Base-by-base conservation (phyloP, 2,113 vertebrate genomes). In the Mesembrinibis cayennensis region DNA sequence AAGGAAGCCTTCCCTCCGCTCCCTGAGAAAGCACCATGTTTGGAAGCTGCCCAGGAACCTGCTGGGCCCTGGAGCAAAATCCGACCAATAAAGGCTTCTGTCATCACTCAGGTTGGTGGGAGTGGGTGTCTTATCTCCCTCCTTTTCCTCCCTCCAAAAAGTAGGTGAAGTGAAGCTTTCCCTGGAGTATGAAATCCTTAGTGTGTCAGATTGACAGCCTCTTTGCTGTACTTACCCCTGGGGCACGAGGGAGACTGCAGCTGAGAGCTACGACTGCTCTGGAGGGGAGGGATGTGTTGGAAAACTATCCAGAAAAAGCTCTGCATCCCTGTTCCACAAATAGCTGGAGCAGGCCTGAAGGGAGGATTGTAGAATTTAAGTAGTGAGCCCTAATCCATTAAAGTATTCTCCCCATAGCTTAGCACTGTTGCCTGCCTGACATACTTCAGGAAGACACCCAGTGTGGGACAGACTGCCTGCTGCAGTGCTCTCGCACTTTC, bases 1-100 rank as follows among this genome's bases (percentile, higher is more conserved):
- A 99, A 99, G 98, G 99, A 99, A 96, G 99, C 99, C 97, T 99
- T 99, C 97, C 99, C 99, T 87, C 99, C 99, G 79, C 99, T 99
- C 96, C 99, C 99, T 16, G 99, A 99, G 98, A 99, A 99, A 98
- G 98, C 98, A 25, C 98, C 98, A 65, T 98, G 99, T 96, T 96
- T 99, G 96, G 99, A 99, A 96, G 98, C 98, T 56, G 93, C 98
- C 93, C 98, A 99, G 97, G 99, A 99, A 92, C 98, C 98, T 32
- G 77, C 98, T 79, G 99, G 99, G 70, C 99, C 99, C 97, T 99
- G 99, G 99, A 98, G 98, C 62, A 99, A 99, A 98, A 99, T 99
- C 92, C 99, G 99, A 93, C 99, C 99, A 45, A 99, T 99, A 81
- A 99, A 99, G 98, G 99, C 99, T 81, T 99, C 99, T 29, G 97